phyloP scores from a whole-genome alignment of 2,113 vertebrate genomes.

The Erythrolamprus reginae region DNA sequence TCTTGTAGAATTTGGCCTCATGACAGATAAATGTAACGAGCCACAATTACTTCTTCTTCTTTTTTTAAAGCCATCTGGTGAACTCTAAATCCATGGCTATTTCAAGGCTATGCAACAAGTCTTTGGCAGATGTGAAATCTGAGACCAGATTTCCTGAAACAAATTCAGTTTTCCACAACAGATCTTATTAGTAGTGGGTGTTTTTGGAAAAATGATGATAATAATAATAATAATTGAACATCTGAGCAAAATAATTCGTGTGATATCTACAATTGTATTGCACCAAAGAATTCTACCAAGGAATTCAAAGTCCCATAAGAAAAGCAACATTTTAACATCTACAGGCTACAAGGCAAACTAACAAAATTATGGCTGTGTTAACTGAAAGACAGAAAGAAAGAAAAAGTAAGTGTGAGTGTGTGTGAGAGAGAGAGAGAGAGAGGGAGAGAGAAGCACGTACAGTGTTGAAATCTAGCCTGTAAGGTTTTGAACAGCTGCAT shows the following conservation, averaged over 20 bases:
- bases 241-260: neutral
- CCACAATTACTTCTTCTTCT: neutral
- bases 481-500: constrained; percentile 4
- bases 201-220: neutral
- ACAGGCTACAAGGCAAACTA: neutral
- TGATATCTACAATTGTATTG: neutral
- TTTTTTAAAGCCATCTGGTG: neutral
- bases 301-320: neutral
- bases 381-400: neutral
- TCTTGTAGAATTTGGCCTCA: neutral
- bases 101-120: neutral
- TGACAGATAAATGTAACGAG: too few species aligned
- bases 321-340: neutral
- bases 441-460: neutral
- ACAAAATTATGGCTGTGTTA: neutral
- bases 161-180: neutral
- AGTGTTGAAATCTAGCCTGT: neutral
- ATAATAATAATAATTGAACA: neutral
- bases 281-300: neutral
- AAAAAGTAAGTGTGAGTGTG: neutral
- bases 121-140: neutral
- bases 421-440: too few species aligned
- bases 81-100: neutral
- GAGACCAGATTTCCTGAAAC: neutral
- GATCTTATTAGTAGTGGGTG: neutral